Evolutionary conservation across 1,140 invertebrate genomes (phyloP).

Genomic region (Caenorhabditis inopinata): DNA sequence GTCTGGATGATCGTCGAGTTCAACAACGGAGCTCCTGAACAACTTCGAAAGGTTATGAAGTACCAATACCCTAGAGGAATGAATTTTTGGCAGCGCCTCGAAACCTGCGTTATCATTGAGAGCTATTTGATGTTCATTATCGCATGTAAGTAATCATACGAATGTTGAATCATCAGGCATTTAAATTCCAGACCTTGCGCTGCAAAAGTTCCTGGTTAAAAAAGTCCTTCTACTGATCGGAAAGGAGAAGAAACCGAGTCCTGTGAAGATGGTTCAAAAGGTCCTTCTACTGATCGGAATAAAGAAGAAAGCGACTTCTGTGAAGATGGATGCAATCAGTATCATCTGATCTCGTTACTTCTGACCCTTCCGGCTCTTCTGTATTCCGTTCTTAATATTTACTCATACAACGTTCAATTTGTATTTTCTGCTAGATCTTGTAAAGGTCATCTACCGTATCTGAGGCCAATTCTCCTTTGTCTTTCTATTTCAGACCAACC

Average conservation of each 20-base stretch:
- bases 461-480: too few relatives aligned
- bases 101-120: background rate
- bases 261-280: too few relatives aligned
- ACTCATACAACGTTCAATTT: too few relatives aligned
- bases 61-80: background rate
- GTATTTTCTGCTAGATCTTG: too few relatives aligned
- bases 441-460: too few relatives aligned
- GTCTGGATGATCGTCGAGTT: background rate
- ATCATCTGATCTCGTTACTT: background rate
- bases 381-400: too few relatives aligned
- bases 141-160: background rate
- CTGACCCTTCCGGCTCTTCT: too few relatives aligned
- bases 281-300: background rate
- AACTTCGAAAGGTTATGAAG: background rate
- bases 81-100: background rate
- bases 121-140: background rate
- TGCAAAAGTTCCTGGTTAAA: background rate
- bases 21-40: background rate
- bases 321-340: background rate
- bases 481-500: too few relatives aligned
- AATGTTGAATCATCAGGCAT: too few relatives aligned
- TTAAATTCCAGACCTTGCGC: background rate
- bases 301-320: background rate
- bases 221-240: too few relatives aligned
- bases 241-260: background rate